Evolutionary conservation across 2,797 vertebrate genomes (phyloP).

Genomic region (Rhinogobio ventralis): DNA sequence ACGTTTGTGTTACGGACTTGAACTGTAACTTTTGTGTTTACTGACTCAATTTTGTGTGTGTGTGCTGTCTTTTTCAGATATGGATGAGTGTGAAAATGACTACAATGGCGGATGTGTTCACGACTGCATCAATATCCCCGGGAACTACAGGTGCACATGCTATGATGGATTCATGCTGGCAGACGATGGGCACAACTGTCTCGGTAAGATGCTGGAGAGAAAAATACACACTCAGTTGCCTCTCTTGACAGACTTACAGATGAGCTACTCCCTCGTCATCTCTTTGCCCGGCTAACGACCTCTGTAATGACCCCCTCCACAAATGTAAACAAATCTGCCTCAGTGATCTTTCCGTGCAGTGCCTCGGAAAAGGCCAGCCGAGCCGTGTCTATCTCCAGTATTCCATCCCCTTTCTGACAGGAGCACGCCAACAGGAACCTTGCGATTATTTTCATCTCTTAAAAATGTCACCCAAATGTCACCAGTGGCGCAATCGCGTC

Average conservation of each 20-base stretch:
- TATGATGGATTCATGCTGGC: constrained; percentile 98
- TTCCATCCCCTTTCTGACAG: constrained; percentile 48
- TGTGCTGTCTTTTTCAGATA: constrained; percentile 81
- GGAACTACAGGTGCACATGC: constrained; percentile 97
- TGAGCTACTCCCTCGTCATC: constrained; percentile 43
- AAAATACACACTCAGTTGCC: not conserved
- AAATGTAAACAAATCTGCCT: constrained; percentile 62
- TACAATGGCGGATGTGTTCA: constrained; percentile 97
- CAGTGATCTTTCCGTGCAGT: constrained; percentile 23
- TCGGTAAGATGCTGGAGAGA: constrained; percentile 80
- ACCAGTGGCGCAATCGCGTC: constrained; percentile 51
- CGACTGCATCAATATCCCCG: constrained; percentile 97
- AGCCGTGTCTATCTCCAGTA: constrained; percentile 32
- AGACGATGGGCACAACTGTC: constrained; percentile 95
- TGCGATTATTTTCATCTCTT: constrained; percentile 58
- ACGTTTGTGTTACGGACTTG: not conserved
- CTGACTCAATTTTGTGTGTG: not conserved
- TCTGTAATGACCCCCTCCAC: constrained; percentile 47
- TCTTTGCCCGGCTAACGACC: constrained; percentile 45
- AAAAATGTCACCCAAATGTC: constrained; percentile 63
- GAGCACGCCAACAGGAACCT: constrained; percentile 46
- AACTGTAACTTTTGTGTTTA: not conserved
- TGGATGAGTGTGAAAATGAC: constrained; percentile 96
- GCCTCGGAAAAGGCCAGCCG: constrained; percentile 55
- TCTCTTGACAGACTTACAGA: constrained; percentile 23